A percentile compares a stretch with the other conserved stretches of the same genome.
phyloP scores from a whole-genome alignment of 2,888 invertebrate genomes.

The Allophyes oxyacanthae region DNA sequence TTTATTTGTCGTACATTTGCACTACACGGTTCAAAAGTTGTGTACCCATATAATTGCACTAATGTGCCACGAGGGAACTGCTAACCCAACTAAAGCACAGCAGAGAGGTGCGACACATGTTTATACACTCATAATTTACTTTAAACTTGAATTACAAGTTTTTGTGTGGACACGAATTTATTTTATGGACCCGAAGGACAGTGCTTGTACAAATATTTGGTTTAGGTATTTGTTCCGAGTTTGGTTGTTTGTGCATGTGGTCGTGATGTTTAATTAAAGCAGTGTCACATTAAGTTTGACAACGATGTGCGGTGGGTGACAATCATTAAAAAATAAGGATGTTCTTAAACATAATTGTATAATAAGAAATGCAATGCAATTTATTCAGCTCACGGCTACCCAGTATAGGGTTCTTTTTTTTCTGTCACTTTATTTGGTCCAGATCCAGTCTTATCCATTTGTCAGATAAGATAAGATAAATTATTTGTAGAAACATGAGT shows the following conservation, averaged over 20 bases:
- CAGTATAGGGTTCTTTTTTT: no score
- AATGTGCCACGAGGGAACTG: constrained; percentile 64
- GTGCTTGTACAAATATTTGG: neutral
- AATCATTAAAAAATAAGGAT: no score
- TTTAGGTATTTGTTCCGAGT: neutral
- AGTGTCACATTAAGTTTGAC: no score
- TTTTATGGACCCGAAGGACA: constrained; percentile 5
- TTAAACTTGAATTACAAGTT: constrained; percentile 21
- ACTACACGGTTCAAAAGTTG: constrained; percentile 17
- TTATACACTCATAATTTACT: constrained; percentile 32
- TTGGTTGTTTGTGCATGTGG: neutral
- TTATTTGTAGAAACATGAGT: no score
- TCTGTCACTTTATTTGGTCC: no score
- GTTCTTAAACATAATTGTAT: no score
- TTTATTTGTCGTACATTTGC: constrained; percentile 10
- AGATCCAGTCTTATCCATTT: no score
- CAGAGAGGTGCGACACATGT: constrained; percentile 18
- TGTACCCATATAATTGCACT: constrained; percentile 66
- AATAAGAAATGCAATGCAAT: no score
- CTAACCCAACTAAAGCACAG: constrained; percentile 47
- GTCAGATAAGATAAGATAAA: no score
- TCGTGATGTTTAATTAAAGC: no score
- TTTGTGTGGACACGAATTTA: constrained; percentile 12
- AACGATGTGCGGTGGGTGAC: no score
- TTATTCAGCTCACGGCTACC: no score